Base-by-base conservation (phyloP, 2,888 invertebrate species). In the Nemotelus pantherinus region DNA sequence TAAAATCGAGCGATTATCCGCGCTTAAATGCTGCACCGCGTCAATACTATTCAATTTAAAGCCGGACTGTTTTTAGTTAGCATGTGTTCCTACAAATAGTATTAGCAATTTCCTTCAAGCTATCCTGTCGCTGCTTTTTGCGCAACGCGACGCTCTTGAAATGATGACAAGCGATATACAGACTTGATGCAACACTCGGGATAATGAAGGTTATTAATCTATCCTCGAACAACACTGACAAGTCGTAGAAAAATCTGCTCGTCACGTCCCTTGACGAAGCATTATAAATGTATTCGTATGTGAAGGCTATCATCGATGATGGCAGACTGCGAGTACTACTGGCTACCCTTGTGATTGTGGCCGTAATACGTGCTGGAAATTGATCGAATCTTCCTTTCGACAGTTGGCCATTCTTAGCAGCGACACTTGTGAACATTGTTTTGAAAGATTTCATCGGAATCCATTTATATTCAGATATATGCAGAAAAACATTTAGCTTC, bases 131-230 rank as follows among this genome's bases (percentile, higher is more conserved):
- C 25, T 1, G 25, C 25, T 25, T 25, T 25, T 25, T 25, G 25
- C 25, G 25, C 25, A 25, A 1, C 25, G 25, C 25, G 25, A 25
- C 25, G 25, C 25, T 25, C 25, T 25, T 25, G 25, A 25, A 25
- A 53, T 10, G 10, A 39, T 65, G 72, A 77, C 41, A 65, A 47
- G 65, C 64, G 50, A 72, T 77, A 65, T 53, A 44, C 3, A 41
- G 44, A n/a, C 41, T 44, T 55, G 77, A 72, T 77, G 77, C 57
- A 72, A 77, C 72, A 64, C 77, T 65, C 47, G n/a, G 63, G 77
- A 77, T 77, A 77, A 72, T 71, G 67, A 77, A 72, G 68, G 72
- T 71, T 72, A 77, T 77, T 77, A 77, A 77, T 77, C 77, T 77
- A 71, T n/a, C 44, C 71, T 41, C 57, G n/a, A 71, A 48, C 53